These are phyloP conservation scores for Cladorhizidae sp. DNA, from an alignment of 37 sponge, comb jelly and placozoan species.

Conservation along the genomic window DNA sequence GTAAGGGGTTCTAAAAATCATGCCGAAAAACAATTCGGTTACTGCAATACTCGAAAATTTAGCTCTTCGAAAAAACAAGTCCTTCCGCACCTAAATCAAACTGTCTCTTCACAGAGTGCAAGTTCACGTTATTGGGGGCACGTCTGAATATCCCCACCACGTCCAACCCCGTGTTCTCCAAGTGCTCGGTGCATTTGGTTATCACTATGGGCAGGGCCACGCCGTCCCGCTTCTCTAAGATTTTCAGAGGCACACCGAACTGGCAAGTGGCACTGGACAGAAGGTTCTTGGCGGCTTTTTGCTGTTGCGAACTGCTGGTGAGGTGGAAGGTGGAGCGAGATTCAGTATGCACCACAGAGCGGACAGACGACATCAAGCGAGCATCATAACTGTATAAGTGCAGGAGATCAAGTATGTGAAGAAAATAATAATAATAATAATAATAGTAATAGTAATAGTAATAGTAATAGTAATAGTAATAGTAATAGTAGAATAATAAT, in stretches of 20 bases:
- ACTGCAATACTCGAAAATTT: too few relatives aligned
- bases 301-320: too few relatives aligned
- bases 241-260: constrained; percentile 66
- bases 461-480: too few relatives aligned
- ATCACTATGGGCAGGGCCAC: constrained; percentile 60
- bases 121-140: constrained; percentile 34
- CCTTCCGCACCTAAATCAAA: constrained; percentile 71
- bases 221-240: constrained; percentile 17
- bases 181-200: constrained; percentile 31
- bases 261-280: neutral
- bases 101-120: constrained; percentile 56
- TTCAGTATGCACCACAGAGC: constrained; percentile 18
- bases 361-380: constrained; percentile 21
- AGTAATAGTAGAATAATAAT: too few relatives aligned
- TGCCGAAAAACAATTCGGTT: neutral
- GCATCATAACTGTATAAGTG: constrained; percentile 37
- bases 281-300: neutral
- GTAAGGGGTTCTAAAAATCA: too few relatives aligned
- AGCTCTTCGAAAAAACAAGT: too few relatives aligned
- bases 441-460: too few relatives aligned
- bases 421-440: too few relatives aligned
- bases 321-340: constrained; percentile 31
- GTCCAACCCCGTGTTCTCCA: constrained; percentile 55
- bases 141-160: constrained; percentile 84
- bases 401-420: too few relatives aligned